Conservation (phyloP, 1,140 invertebrate species). For the Trachymyrmex septentrionalis region DNA sequence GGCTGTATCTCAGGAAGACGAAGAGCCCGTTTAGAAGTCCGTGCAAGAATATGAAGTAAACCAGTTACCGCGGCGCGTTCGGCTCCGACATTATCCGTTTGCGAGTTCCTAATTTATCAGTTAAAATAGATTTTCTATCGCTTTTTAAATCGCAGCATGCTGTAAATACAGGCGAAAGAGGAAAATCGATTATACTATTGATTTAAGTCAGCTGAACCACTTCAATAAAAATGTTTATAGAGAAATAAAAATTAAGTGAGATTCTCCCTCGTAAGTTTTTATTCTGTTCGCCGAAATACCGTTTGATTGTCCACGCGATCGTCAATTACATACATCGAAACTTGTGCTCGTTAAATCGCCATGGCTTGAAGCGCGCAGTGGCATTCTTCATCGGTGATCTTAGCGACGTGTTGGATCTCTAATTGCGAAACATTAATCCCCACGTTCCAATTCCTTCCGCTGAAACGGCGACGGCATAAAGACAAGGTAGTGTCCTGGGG, state of each 20-base stretch:
- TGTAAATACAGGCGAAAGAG: neutral
- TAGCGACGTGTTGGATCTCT: slow-evolving; percentile 38
- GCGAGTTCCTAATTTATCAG: slow-evolving; percentile 46
- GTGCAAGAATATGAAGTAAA: slow-evolving; percentile 58
- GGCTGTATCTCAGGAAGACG: slow-evolving; percentile 48
- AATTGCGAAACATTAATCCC: slow-evolving; percentile 76
- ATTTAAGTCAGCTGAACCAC: neutral
- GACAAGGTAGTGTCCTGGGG: slow-evolving; percentile 37
- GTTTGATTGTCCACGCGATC: slow-evolving; percentile 1
- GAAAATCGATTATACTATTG: neutral
- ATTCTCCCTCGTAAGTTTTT: neutral
- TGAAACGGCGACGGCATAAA: slow-evolving; percentile 47
- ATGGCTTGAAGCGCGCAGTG: neutral
- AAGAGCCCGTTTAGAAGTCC: slow-evolving; percentile 61
- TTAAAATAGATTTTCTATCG: neutral
- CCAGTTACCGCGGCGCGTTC: slow-evolving; percentile 28
- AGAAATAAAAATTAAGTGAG: neutral
- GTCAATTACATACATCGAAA: slow-evolving; percentile 13
- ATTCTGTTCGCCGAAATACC: neutral
- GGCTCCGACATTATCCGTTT: slow-evolving; percentile 27
- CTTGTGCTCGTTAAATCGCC: neutral
- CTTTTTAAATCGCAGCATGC: too few relatives aligned
- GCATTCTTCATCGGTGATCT: slow-evolving; percentile 46
- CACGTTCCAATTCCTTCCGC: slow-evolving; percentile 64
- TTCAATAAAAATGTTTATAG: neutral